phyloP scores from a whole-genome alignment of 2,888 invertebrate species.

The Agonopterix subpropinquella region DNA sequence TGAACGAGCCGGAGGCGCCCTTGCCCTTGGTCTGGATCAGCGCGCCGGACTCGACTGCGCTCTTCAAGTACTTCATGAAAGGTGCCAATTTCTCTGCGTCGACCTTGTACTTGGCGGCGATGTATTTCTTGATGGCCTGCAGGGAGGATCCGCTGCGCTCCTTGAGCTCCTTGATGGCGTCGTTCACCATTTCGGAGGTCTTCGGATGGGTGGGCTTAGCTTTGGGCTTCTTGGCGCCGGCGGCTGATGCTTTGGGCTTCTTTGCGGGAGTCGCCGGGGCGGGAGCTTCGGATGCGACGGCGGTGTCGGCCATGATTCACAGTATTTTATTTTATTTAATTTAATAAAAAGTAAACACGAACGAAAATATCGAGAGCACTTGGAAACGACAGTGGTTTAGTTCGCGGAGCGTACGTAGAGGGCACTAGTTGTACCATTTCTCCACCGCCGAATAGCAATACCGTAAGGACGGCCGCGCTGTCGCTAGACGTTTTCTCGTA shows the following conservation, averaged over 20 bases:
- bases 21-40: conserved; percentile 74
- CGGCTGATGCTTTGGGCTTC: conserved; percentile 8
- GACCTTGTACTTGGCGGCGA: conserved; percentile 74
- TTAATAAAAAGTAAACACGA: neutral
- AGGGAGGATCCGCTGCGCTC: conserved; percentile 77
- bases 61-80: conserved; percentile 74
- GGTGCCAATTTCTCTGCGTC: conserved; percentile 74
- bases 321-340: neutral
- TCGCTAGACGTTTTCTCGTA: neutral
- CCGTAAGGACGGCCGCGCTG: neutral
- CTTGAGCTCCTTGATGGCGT: conserved; percentile 68
- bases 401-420: neutral
- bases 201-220: conserved; percentile 41
- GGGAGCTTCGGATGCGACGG: conserved; percentile 31
- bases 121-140: conserved; percentile 78
- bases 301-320: conserved; percentile 29
- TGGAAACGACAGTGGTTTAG: neutral
- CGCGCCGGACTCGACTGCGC: conserved; percentile 69
- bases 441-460: neutral
- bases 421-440: neutral
- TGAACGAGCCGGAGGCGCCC: conserved; percentile 66
- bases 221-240: conserved; percentile 32
- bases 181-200: conserved; percentile 69
- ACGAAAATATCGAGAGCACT: neutral
- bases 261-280: conserved; percentile 14